phyloP scores from a whole-genome alignment of 2,797 vertebrate species.

The Chelmon rostratus region DNA sequence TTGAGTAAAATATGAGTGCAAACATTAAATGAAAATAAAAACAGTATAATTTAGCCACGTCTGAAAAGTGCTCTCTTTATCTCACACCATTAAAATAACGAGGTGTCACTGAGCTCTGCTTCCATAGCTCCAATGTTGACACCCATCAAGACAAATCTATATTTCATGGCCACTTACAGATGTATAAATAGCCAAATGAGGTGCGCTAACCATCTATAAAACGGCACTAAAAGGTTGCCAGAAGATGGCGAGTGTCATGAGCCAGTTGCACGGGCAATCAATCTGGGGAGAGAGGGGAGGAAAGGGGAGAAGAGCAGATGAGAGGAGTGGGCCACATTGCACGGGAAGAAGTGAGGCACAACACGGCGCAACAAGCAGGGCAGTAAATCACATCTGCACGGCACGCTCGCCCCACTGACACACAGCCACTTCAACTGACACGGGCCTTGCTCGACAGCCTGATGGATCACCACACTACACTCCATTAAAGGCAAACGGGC shows the following conservation, averaged over 20 bases:
- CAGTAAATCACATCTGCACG: conserved; percentile 85
- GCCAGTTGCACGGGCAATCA: conserved; percentile 82
- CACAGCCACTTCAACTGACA: conserved; percentile 84
- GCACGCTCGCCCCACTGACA: conserved; percentile 77
- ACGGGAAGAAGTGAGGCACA: conserved; percentile 73
- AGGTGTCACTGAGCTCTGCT: conserved; percentile 81
- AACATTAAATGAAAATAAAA: conserved; percentile 73
- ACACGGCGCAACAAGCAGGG: conserved; percentile 72
- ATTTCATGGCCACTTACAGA: conserved; percentile 90
- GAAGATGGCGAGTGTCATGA: conserved; percentile 84
- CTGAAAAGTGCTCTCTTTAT: conserved; percentile 76
- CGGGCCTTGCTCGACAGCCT: conserved; percentile 80
- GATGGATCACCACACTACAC: conserved; percentile 87
- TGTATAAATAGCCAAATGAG: conserved; percentile 91
- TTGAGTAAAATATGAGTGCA: conserved; percentile 65
- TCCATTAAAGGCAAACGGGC: conserved; percentile 86
- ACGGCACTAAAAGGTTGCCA: conserved; percentile 87
- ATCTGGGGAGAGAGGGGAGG: conserved; percentile 78
- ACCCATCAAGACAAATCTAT: conserved; percentile 89
- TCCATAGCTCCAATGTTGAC: conserved; percentile 76
- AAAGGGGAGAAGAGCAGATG: conserved; percentile 58
- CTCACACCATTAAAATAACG: conserved; percentile 86
- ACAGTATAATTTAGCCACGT: conserved; percentile 70
- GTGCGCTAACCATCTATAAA: conserved; percentile 88
- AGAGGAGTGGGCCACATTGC: conserved; percentile 66